Conservation (phyloP, 2,113 vertebrate genomes). For the Antechinus flavipes region DNA sequence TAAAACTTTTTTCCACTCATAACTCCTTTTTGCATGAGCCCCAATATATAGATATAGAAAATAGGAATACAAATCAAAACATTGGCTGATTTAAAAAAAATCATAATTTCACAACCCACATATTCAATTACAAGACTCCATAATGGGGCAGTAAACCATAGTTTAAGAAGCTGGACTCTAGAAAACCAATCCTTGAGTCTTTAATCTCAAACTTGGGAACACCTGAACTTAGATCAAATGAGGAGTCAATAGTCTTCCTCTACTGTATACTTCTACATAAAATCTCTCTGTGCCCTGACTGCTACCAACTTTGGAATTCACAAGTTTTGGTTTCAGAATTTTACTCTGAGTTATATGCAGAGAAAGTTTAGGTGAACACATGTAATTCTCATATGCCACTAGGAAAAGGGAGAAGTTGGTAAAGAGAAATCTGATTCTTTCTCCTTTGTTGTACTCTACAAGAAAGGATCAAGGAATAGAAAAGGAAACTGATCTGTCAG, state of each 20-base stretch:
- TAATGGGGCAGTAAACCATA: too few relatives aligned
- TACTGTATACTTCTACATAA: background rate
- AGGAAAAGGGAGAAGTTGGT: background rate
- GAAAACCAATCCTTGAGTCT: background rate
- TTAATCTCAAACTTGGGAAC: background rate
- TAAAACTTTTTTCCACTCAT: too few relatives aligned
- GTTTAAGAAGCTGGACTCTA: too few relatives aligned
- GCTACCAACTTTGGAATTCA: background rate
- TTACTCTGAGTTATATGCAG: background rate
- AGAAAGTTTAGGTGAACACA: background rate
- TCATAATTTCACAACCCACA: too few relatives aligned
- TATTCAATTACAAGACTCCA: too few relatives aligned
- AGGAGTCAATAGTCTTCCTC: background rate
- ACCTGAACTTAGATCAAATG: background rate
- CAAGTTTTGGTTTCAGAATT: background rate
- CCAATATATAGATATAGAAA: too few relatives aligned
- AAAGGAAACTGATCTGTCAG: background rate
- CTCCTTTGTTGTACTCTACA: background rate
- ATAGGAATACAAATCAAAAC: too few relatives aligned
- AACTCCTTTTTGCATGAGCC: too few relatives aligned
- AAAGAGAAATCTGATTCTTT: background rate
- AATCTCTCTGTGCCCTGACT: background rate
- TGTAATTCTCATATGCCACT: background rate
- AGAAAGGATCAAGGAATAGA: background rate
- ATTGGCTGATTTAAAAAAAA: too few relatives aligned